phyloP scores from a whole-genome alignment of 1,140 invertebrate species.

The Bacillus rossius region DNA sequence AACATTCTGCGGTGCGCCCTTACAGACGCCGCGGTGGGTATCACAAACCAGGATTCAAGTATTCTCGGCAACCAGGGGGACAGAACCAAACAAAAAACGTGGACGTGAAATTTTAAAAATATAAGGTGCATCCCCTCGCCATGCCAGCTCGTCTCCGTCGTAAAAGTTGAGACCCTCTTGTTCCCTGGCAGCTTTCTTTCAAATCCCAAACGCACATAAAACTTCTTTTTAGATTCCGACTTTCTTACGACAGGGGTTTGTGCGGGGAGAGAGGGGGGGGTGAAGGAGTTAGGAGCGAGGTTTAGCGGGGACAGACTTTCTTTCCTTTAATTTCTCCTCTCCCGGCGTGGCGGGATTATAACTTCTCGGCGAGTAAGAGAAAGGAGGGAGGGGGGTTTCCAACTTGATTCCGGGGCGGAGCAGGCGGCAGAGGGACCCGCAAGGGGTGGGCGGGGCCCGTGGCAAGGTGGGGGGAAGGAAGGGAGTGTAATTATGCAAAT shows the following conservation, averaged over 20 bases:
- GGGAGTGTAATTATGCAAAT: conserved; percentile 12
- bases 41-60: no score
- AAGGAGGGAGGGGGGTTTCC: neutral
- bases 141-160: neutral
- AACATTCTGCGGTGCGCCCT: no score
- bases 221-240: neutral
- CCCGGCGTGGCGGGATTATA: neutral
- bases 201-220: neutral
- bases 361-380: neutral
- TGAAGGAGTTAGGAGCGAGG: no score
- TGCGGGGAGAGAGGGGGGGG: no score
- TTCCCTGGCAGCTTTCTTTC: no score
- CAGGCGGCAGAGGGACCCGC: no score
- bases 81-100: no score
- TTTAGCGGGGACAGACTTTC: neutral
- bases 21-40: no score
- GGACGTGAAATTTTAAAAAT: no score
- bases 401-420: no score
- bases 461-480: neutral
- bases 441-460: neutral
- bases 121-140: no score
- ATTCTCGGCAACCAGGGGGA: no score
- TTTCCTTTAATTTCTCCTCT: conserved; percentile 5
- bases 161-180: neutral
- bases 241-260: neutral